Base-by-base conservation (phyloP, 2,113 vertebrate species). In the Nothoprocta perdicaria region DNA sequence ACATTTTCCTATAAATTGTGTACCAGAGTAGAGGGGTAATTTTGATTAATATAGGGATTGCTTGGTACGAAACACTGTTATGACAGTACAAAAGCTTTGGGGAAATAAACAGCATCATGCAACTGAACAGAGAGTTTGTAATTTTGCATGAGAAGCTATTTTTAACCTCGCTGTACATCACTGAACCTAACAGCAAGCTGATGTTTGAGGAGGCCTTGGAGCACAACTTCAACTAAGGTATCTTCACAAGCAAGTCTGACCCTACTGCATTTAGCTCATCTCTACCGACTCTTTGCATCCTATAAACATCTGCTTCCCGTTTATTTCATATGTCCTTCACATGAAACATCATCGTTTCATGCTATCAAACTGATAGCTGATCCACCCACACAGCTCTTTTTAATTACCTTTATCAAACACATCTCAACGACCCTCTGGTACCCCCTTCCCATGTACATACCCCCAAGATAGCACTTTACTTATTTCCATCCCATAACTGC, bases 201-300 rank as follows among this genome's bases (percentile, higher is more conserved):
- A 22, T 23, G 45, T 7, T 46, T 43, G 31, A 67, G 89, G 73
- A 75, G 33, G 52, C 40, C 31, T 9, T 57, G 74, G 55, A 62
- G 89, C 86, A 10, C 40, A 86, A 50, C 40, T 71, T 80, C 55
- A 16, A 45, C 80, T 58, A 10, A 86, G 87, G 81, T 60, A 41
- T 68, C 90, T 91, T 91, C 93, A 94, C 92, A 92, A 68, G 79
- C 87, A 24, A 62, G 9, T 53, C 17, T 86, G 80, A 92, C 81
- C 95, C 61, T 50, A 12, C 50, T 1, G 23, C 53, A 43, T 53
- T 87, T 22, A 76, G 66, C 88, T 92, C 62, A 11, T 79, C 84
- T 67, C 81, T 87, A 88, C 80, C 80, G n/a, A 80, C 73, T 15
- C 19, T 15, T 69, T 62, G 50, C 45, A 43, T 88, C 77, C 86